Percentiles rank a stretch among this genome's conserved stretches.
Evolutionary conservation across 2,888 invertebrate genomes (phyloP).

Genomic region (Hyposoter didymator): DNA sequence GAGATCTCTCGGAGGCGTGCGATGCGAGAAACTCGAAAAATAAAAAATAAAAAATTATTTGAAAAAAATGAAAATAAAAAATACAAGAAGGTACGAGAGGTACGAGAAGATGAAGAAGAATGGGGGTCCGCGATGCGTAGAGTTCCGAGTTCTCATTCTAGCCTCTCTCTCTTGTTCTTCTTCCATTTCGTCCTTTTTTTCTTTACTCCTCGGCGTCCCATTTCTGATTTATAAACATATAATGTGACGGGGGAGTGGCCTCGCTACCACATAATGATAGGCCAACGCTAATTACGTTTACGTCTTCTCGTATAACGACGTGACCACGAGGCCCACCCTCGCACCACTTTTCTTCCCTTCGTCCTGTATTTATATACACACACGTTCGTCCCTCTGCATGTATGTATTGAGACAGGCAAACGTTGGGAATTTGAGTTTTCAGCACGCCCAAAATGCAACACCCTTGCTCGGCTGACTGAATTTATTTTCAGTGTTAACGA

Average conservation of each 20-base stretch:
- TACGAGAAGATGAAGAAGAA: slow-evolving; percentile 38
- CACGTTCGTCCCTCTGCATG: no score
- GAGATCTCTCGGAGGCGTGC: slow-evolving; percentile 57
- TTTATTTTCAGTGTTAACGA: not conserved
- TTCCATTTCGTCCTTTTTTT: slow-evolving; percentile 75
- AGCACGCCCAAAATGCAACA: slow-evolving; percentile 37
- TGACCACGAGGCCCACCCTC: slow-evolving; percentile 65
- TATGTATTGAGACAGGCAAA: not conserved
- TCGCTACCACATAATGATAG: slow-evolving; percentile 85
- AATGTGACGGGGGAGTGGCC: slow-evolving; percentile 84
- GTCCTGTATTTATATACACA: slow-evolving; percentile 1
- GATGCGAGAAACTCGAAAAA: slow-evolving; percentile 30
- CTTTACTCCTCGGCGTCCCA: slow-evolving; percentile 74
- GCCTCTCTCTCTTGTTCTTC: slow-evolving; percentile 66
- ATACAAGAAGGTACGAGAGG: slow-evolving; percentile 2
- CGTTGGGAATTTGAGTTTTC: slow-evolving; percentile 16
- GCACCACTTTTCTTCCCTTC: slow-evolving; percentile 57
- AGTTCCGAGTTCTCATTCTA: not conserved
- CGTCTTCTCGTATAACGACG: slow-evolving; percentile 70
- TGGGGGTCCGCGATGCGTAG: slow-evolving; percentile 16
- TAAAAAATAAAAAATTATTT: not conserved
- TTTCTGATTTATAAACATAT: slow-evolving; percentile 84
- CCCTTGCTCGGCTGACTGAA: not conserved
- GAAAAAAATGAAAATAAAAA: slow-evolving; percentile 27
- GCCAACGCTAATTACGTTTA: slow-evolving; percentile 84